These are phyloP conservation scores for Chaetura pelagica DNA, from an alignment of 2,113 vertebrate species.

Conservation along the genomic window DNA sequence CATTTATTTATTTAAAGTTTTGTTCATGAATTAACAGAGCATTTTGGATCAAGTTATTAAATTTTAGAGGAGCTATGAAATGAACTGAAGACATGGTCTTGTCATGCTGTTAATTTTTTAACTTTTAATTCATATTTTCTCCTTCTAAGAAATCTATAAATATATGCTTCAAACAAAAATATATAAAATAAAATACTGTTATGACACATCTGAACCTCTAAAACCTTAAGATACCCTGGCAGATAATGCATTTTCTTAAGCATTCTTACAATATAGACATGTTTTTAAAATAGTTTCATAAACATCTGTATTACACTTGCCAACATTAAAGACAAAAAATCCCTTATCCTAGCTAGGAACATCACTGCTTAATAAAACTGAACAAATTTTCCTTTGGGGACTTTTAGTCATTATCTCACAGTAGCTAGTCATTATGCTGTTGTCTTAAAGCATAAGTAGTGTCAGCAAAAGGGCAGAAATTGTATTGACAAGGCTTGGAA, in stretches of 20 bases:
- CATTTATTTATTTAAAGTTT: background rate
- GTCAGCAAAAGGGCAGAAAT: constrained; percentile 6
- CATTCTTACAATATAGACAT: background rate
- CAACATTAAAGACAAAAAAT: background rate
- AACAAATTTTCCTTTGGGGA: constrained; percentile 13
- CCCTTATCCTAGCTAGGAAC: background rate
- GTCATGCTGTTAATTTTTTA: background rate
- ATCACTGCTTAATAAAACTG: background rate
- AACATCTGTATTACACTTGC: background rate
- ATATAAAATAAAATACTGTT: background rate
- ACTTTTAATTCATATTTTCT: background rate
- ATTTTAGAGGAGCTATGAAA: background rate
- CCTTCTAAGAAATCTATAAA: background rate
- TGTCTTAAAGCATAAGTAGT: constrained; percentile 20
- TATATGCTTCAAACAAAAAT: background rate
- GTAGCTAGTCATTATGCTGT: background rate
- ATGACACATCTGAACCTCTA: background rate
- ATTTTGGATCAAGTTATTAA: background rate
- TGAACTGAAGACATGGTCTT: background rate
- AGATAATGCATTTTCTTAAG: background rate
- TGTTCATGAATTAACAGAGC: background rate
- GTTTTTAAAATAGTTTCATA: background rate
- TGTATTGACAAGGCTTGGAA: constrained; percentile 29
- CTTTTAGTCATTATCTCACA: background rate
- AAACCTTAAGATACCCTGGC: background rate